Conservation (phyloP, 2,113 vertebrate genomes). For the Myotis brandtii region DNA sequence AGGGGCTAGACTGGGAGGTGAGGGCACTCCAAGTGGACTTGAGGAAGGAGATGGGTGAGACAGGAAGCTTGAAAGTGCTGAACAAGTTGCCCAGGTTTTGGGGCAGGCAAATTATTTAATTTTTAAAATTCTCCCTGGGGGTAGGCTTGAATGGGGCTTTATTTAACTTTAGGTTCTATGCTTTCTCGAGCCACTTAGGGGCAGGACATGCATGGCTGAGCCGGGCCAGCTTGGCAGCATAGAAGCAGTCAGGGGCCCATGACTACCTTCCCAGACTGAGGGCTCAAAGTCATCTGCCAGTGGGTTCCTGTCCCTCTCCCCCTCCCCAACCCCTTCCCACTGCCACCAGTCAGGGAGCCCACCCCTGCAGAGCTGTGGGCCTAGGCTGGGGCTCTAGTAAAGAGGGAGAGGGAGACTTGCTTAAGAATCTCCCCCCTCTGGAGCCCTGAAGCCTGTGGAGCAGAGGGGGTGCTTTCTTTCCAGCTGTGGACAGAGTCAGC, state of each 20-base stretch:
- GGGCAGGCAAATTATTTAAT: neutral
- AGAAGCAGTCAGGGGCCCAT: neutral
- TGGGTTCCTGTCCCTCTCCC: too few species aligned
- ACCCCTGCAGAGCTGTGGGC: neutral
- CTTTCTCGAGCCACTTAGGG: neutral
- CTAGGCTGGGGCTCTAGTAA: neutral
- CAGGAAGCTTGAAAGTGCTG: neutral
- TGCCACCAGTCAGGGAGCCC: neutral
- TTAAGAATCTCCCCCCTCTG: neutral
- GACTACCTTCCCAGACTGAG: neutral
- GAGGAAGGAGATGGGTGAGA: constrained; percentile 3
- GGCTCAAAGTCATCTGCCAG: neutral
- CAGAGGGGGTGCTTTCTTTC: neutral
- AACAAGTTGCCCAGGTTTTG: neutral
- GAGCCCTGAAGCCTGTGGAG: neutral
- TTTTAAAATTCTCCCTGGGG: neutral
- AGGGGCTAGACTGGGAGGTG: neutral
- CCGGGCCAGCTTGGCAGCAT: neutral
- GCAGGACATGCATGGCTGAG: neutral
- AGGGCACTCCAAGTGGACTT: neutral
- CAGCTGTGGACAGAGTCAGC: neutral
- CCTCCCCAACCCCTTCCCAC: fast-evolving
- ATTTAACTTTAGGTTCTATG: constrained; percentile 38
- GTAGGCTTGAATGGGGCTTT: neutral
- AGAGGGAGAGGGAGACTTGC: neutral